Conservation (phyloP, 2,888 invertebrate species). For the Drosophila borborema region DNA sequence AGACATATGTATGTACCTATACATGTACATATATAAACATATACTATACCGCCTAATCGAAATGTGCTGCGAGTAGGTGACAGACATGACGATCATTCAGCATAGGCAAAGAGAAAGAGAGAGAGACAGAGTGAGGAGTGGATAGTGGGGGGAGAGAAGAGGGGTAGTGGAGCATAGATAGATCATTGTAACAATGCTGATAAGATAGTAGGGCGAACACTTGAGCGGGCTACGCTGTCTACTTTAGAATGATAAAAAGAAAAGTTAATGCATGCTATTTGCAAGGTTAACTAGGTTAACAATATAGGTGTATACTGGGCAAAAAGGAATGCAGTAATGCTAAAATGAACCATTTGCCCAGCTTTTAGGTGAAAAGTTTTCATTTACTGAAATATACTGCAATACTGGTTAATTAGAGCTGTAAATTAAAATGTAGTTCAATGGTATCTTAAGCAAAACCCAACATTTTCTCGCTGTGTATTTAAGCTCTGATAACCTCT, state of each 20-base stretch:
- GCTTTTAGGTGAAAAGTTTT: neutral
- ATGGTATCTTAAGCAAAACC: neutral
- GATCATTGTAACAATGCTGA: slow-evolving; percentile 52
- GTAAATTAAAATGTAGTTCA: neutral
- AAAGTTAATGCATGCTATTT: slow-evolving; percentile 2
- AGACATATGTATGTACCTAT: slow-evolving; percentile 15
- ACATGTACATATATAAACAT: slow-evolving; percentile 3
- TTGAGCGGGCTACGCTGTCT: slow-evolving; percentile 16
- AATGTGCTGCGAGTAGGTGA: slow-evolving; percentile 70
- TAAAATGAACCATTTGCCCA: neutral
- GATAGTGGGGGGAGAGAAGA: neutral
- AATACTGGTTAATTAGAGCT: too few relatives aligned
- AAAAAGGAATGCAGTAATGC: neutral
- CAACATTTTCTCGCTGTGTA: slow-evolving; percentile 7
- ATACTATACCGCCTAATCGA: slow-evolving; percentile 71
- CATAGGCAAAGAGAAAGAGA: neutral
- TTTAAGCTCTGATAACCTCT: slow-evolving; percentile 62
- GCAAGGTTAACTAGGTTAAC: slow-evolving; percentile 54
- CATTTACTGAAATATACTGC: neutral
- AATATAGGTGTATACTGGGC: slow-evolving; percentile 4
- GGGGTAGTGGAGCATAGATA: neutral
- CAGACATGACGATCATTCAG: slow-evolving; percentile 35
- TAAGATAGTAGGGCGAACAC: slow-evolving; percentile 55
- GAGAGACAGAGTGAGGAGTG: neutral
- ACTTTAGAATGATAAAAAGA: slow-evolving; percentile 15